phyloP scores from a whole-genome alignment of 1,140 invertebrate genomes.

The Diabrotica virgifera region DNA sequence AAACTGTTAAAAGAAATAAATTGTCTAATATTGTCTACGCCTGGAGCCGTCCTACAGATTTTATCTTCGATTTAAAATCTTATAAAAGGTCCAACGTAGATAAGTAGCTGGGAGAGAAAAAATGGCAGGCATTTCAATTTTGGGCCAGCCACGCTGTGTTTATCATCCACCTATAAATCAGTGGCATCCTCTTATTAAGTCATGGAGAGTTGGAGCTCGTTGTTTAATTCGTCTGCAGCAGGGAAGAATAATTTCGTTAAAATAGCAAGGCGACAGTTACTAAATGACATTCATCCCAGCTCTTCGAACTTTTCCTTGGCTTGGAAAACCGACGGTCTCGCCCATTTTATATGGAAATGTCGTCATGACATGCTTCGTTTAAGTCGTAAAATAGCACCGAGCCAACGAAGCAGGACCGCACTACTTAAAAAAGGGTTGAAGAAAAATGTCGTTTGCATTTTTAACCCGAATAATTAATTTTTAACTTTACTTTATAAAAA shows the following conservation, averaged over 20 bases:
- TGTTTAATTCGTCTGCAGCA: neutral
- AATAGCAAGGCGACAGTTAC: slow-evolving; percentile 32
- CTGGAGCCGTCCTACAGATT: too few relatives aligned
- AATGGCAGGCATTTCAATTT: slow-evolving; percentile 1
- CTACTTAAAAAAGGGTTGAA: slow-evolving; percentile 40
- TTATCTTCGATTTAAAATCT: too few relatives aligned
- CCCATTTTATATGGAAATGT: slow-evolving; percentile 47
- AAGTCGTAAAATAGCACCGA: slow-evolving; percentile 43
- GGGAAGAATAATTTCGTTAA: slow-evolving; percentile 35
- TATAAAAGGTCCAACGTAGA: too few relatives aligned
- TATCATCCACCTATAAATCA: neutral
- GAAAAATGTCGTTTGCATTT: slow-evolving; percentile 44
- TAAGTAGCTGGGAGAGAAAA: neutral
- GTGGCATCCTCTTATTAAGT: neutral
- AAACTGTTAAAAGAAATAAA: too few relatives aligned
- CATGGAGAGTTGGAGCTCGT: neutral
- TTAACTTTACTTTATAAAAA: slow-evolving; percentile 4
- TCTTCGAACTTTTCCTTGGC: slow-evolving; percentile 40
- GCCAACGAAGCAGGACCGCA: slow-evolving; percentile 39
- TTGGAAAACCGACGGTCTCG: slow-evolving; percentile 44
- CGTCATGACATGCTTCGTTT: slow-evolving; percentile 47
- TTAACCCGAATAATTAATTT: slow-evolving; percentile 41
- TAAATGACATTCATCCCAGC: slow-evolving; percentile 33
- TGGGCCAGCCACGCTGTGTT: neutral
- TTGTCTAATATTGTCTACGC: too few relatives aligned